Percentiles rank a stretch among this genome's conserved stretches.
Evolutionary conservation across 2,797 vertebrate species (phyloP).

Genomic region (Tarsius wallacei): DNA sequence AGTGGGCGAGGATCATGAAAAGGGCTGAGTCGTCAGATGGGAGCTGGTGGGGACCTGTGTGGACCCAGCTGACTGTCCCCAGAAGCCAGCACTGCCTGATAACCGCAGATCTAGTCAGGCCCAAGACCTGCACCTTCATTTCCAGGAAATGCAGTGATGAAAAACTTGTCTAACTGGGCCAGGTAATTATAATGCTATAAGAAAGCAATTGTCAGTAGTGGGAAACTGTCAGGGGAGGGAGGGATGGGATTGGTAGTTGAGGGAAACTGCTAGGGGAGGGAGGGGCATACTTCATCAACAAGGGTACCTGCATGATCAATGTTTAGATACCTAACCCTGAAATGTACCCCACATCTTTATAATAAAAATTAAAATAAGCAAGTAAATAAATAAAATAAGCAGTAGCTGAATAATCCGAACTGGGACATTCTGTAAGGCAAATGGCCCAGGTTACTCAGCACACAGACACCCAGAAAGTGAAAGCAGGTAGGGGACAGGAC

Average conservation of each 20-base stretch:
- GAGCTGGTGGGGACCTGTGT: too few species aligned
- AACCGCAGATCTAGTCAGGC: neutral
- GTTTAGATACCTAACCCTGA: too few species aligned
- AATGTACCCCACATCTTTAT: too few species aligned
- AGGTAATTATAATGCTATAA: neutral
- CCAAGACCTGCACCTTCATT: neutral
- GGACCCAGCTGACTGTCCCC: neutral
- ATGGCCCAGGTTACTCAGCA: rapidly evolving
- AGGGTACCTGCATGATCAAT: too few species aligned
- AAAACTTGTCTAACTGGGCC: too few species aligned
- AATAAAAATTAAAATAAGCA: too few species aligned
- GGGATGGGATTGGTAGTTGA: too few species aligned
- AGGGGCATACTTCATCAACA: too few species aligned
- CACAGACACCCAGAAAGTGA: neutral
- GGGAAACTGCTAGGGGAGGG: too few species aligned
- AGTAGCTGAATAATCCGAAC: neutral
- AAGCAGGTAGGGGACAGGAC: neutral
- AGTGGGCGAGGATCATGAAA: rapidly evolving
- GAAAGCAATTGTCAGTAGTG: too few species aligned
- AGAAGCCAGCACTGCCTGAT: neutral
- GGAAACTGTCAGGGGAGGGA: too few species aligned
- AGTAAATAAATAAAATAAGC: neutral
- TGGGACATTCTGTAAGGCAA: rapidly evolving
- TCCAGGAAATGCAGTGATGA: too few species aligned
- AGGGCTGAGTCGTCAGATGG: rapidly evolving